These are phyloP conservation scores for Gorsachius goisagi DNA, from an alignment of 2,113 vertebrate species.

Conservation along the genomic window DNA sequence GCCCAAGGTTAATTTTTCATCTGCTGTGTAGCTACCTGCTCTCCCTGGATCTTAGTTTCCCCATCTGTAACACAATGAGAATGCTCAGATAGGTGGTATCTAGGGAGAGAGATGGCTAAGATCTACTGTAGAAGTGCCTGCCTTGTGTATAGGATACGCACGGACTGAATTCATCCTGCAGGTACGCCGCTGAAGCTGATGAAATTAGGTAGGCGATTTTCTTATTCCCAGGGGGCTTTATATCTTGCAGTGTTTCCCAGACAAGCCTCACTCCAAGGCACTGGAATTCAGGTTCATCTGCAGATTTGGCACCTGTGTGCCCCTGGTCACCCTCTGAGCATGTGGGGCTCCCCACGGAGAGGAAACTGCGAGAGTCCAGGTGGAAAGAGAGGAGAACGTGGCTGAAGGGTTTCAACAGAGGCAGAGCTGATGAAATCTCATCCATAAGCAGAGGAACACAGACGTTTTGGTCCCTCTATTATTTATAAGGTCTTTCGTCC, in stretches of 20 bases:
- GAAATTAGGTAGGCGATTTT: not conserved
- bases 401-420: not conserved
- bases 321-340: not conserved
- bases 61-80: not conserved
- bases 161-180: rapidly evolving
- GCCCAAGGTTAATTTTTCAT: not conserved
- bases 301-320: not conserved
- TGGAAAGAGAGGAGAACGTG: not conserved
- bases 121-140: not conserved
- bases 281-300: not conserved
- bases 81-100: not conserved
- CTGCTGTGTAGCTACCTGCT: not conserved
- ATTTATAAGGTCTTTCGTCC: not conserved
- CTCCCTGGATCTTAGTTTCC: not conserved
- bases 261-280: not conserved
- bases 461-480: not conserved
- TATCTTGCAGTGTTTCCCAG: not conserved
- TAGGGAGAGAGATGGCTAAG: not conserved
- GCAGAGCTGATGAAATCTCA: not conserved
- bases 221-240: not conserved
- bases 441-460: not conserved
- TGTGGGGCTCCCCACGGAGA: rapidly evolving
- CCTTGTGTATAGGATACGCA: not conserved
- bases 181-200: not conserved
- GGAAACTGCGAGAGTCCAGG: not conserved